These are phyloP conservation scores for Microcebus lehilahytsara DNA, from an alignment of 2,113 vertebrate species.

Conservation along the genomic window DNA sequence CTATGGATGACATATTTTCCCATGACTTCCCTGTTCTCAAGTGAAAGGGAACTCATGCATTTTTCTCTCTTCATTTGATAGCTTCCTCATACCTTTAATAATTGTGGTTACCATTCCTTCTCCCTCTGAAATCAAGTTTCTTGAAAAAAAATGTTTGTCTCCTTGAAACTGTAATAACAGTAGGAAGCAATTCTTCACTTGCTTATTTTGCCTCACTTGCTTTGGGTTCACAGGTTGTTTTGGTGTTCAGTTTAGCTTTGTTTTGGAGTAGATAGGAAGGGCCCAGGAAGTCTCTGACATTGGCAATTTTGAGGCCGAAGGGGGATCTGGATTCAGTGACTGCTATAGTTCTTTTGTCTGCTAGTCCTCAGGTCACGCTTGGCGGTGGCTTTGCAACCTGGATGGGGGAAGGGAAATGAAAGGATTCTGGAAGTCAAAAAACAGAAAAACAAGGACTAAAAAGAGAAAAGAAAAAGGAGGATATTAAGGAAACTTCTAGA, in stretches of 20 bases:
- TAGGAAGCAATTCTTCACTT: slow-evolving; percentile 26
- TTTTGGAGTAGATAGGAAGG: slow-evolving; percentile 25
- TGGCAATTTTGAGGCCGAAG: background rate
- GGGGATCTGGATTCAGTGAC: background rate
- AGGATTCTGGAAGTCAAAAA: background rate
- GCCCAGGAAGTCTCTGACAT: background rate
- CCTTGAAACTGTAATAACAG: slow-evolving; percentile 38
- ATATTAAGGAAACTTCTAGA: background rate
- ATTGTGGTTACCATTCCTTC: slow-evolving; percentile 14
- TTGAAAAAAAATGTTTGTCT: slow-evolving; percentile 46
- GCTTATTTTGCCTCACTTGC: background rate
- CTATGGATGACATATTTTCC: background rate
- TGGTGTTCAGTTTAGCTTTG: background rate
- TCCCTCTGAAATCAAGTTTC: slow-evolving; percentile 52
- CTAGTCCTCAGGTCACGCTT: background rate
- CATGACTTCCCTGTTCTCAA: background rate
- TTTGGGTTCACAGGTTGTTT: background rate
- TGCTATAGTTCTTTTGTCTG: background rate
- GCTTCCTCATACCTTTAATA: slow-evolving; percentile 47
- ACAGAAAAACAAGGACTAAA: background rate
- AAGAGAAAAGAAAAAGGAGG: background rate
- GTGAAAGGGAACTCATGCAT: background rate
- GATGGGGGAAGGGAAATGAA: background rate
- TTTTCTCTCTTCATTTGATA: background rate
- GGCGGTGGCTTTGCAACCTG: background rate